Percentiles rank a stretch among this genome's conserved stretches.
phyloP scores from a whole-genome alignment of 2,888 invertebrate genomes.

The Halictus quadricinctus region DNA sequence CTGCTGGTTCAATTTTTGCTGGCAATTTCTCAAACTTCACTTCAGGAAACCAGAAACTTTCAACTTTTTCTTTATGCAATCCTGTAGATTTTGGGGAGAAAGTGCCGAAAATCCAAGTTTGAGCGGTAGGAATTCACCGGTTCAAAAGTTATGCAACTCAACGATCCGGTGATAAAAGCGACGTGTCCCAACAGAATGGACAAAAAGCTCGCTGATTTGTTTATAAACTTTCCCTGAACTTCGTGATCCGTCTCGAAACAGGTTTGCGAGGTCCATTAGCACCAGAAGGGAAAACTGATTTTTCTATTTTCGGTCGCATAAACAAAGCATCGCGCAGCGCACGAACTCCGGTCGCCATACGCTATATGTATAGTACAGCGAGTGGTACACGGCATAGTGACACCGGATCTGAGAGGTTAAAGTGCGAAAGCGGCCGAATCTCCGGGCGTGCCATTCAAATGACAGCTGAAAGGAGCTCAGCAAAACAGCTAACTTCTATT shows the following conservation, averaged over 20 bases:
- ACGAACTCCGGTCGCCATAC: not conserved
- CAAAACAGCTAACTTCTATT: constrained; percentile 3
- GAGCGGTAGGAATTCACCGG: no score
- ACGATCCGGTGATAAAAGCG: no score
- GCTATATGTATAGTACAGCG: not conserved
- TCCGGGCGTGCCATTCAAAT: not conserved
- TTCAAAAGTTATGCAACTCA: no score
- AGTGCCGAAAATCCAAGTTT: no score
- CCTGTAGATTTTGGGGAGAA: no score
- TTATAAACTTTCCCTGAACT: not conserved
- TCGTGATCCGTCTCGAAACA: not conserved
- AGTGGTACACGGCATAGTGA: not conserved
- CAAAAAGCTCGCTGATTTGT: not conserved
- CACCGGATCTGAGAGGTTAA: constrained; percentile 3
- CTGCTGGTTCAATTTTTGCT: no score
- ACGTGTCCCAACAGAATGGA: not conserved
- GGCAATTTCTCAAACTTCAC: no score
- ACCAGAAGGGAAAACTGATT: not conserved
- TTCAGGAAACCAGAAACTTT: no score
- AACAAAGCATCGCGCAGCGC: not conserved
- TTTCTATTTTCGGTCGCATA: constrained; percentile 2
- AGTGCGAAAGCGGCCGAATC: not conserved
- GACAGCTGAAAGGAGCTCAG: not conserved
- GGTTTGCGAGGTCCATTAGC: not conserved
- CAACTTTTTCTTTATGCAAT: no score